Evolutionary conservation across 2,888 invertebrate species (phyloP), one percentile per base, ranked within the genome.

Genomic region (Euplexia lucipara): DNA sequence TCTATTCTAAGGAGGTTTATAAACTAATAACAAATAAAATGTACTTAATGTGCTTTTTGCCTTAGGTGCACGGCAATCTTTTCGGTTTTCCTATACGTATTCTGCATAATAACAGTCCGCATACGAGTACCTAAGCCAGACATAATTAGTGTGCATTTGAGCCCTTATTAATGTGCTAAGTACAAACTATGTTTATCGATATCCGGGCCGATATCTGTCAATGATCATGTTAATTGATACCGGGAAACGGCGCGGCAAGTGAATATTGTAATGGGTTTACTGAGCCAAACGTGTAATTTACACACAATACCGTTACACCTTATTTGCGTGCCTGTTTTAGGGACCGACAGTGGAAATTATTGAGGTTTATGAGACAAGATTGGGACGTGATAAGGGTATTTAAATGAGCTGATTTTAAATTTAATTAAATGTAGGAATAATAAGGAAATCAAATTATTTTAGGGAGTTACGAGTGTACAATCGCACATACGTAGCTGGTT

Each of bases 171-270:
- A 58, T 44, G 60, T 60, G 37, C 48, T 39, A 7, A 37, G 35
- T 35, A 41, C 35, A 59, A 68, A 68, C 57, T 53, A 34, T 20
- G 44, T 49, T 30, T 26, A 59, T 53, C 53, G 60, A 75, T 74
- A 75, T 45, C 47, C 54, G 8, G 49, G 30, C 41, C 30, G 5
- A 47, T 76, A 76, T 71, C 69, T 77, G 70, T 52, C 44, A 69
- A 75, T 79, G 75, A 76, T 71, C 65, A 74, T 58, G 72, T 74
- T 83, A 83, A 83, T 83, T 82, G 75, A 69, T 77, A 80, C 64
- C 22, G 66, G 53, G 52, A 78, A 79, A 77, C 75, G 72, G 63
- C 47, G 65, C 57, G 69, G 34, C 61, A 64, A 61, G 52, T 63
- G 59, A 71, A 75, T 83, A 76, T 71, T 81, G 70, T 78, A 74